Percentiles rank a stretch among this genome's conserved stretches.
phyloP scores from a whole-genome alignment of 1,140 invertebrate species.

The Bombus terrestris region DNA sequence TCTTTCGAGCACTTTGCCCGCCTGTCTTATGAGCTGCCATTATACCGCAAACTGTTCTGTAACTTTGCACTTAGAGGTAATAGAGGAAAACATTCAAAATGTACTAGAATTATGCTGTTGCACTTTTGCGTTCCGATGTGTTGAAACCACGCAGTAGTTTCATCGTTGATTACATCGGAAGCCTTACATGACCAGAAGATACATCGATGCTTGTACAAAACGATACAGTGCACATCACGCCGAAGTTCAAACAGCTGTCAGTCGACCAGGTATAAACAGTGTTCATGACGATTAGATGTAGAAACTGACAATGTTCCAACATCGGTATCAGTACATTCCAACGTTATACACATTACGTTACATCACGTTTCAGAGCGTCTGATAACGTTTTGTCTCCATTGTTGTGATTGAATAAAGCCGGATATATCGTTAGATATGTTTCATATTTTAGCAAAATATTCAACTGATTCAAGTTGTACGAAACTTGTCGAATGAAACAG shows the following conservation, averaged over 20 bases:
- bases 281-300: conserved; percentile 14
- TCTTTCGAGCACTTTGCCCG: conserved; percentile 85
- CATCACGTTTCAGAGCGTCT: conserved; percentile 47
- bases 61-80: conserved; percentile 1
- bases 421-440: not conserved
- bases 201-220: not conserved
- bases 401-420: conserved; percentile 39
- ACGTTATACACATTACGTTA: conserved; percentile 53
- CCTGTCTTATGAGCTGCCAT: conserved; percentile 82
- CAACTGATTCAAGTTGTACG: not conserved
- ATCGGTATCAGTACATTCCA: conserved; percentile 50
- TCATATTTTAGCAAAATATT: not conserved
- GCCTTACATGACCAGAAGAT: conserved; percentile 11
- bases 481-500: not conserved
- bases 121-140: conserved; percentile 33
- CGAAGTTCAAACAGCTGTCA: conserved; percentile 28
- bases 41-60: conserved; percentile 45
- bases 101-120: conserved; percentile 17
- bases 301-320: conserved; percentile 13
- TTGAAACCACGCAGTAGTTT: conserved; percentile 25
- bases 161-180: conserved; percentile 39
- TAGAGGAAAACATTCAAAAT: conserved; percentile 33
- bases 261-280: conserved; percentile 21
- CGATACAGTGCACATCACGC: conserved; percentile 34
- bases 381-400: conserved; percentile 34